Evolutionary conservation across 2,113 vertebrate species (phyloP), one percentile per base, ranked within the genome.

Genomic region (Pithys albifrons): DNA sequence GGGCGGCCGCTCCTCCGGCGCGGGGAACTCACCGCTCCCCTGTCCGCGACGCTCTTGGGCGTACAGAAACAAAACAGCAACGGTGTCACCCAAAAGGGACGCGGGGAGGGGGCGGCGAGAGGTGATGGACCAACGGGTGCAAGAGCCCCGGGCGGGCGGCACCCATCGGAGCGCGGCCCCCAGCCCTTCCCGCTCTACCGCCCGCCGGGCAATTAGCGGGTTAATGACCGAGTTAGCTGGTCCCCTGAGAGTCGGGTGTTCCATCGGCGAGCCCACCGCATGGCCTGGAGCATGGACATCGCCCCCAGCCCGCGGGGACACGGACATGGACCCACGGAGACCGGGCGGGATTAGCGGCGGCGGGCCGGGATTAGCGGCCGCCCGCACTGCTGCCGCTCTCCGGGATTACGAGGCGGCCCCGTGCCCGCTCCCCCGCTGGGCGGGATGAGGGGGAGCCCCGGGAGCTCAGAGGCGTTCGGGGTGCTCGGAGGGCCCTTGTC

Each of bases 401-500:
- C 75, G 83, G 92, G 96, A 98, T 97, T 97, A 95, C 41, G 76
- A 85, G 88, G 94, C 92, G 83, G 93, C 88, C 79, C 87, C 69
- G 87, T 66, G 92, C 92, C 15, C 27, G 10, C n/a, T 37, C 39
- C 35, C 39, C 27, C 6, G 19, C 17, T 45, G 22, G 37, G 75
- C 10, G 31, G 14, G 19, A 17, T 20, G 22, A 27, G 22, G 31
- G 46, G 23, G 4, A 19, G 3, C 16, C 29, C 29, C 14, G 14
- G 23, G 29, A 19, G 35, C 3, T 12, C 12, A 10, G 51, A n/a
- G 28, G 29, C 19, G 5, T 5, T 69, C 8, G 9, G 41, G 46
- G 29, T 5, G 6, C 5, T 18, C 6, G 29, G 8, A 9, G 22
- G 41, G n/a, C 1, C 6, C 8, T 33, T 1, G 5, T 76, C 14